Percentiles rank a stretch among this genome's conserved stretches.
Conservation (phyloP, 30 jellyfish, hydroid and myxozoan species). For the Hydra vulgaris region DNA sequence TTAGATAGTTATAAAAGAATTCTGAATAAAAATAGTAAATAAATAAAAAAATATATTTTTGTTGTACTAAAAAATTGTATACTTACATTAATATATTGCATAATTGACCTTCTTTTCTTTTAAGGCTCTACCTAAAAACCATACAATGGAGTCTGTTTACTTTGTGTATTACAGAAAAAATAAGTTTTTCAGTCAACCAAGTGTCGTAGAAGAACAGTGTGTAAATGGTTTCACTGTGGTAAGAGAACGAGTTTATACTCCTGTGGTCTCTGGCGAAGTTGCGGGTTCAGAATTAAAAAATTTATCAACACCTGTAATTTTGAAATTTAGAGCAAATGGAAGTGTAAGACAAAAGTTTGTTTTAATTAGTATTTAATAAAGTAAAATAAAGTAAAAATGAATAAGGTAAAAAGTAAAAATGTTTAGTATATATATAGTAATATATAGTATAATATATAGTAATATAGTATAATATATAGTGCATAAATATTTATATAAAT, state of each 20-base stretch:
- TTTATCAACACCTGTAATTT: slow-evolving; percentile 63
- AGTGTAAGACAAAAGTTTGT: no score
- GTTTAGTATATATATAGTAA: no score
- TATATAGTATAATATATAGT: no score
- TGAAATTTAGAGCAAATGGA: slow-evolving; percentile 48
- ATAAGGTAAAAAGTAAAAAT: no score
- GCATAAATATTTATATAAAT: no score
- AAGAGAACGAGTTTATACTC: slow-evolving; percentile 48
- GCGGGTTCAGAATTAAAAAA: slow-evolving; percentile 62
- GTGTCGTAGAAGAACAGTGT: slow-evolving; percentile 40
- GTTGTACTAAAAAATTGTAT: no score
- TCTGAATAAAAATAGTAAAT: no score
- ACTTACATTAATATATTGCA: not conserved
- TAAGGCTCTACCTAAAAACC: slow-evolving; percentile 26
- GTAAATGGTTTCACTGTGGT: slow-evolving; percentile 71
- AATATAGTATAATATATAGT: no score
- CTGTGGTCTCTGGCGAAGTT: slow-evolving; percentile 85
- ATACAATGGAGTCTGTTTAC: slow-evolving; percentile 51
- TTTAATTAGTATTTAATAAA: no score
- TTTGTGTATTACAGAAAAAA: slow-evolving; percentile 85
- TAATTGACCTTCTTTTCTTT: not conserved
- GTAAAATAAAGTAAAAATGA: no score
- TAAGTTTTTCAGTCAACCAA: slow-evolving; percentile 52
- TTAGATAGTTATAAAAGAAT: no score
- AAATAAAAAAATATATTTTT: no score